A percentile compares a stretch with the other conserved stretches of the same genome.
These are phyloP conservation scores for Reticulitermes lucifugus DNA, from an alignment of 2,888 invertebrate species.

Conservation along the genomic window DNA sequence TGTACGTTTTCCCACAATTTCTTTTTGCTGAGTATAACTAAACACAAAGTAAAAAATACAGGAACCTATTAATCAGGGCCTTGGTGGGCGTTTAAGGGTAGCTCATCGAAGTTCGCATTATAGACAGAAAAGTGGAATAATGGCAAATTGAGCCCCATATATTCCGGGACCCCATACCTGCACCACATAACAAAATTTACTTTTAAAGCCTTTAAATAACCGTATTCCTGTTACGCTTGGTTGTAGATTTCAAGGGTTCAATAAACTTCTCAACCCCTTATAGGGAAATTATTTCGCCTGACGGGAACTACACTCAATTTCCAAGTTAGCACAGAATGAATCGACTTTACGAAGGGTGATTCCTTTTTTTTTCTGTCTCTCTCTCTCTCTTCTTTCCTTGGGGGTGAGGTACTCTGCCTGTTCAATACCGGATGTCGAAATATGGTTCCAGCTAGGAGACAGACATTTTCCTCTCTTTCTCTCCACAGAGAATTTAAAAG, in stretches of 20 bases:
- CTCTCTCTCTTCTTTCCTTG: not conserved
- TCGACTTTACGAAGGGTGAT: slow-evolving; percentile 28
- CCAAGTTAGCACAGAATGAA: slow-evolving; percentile 29
- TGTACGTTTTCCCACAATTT: no score
- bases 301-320: slow-evolving; percentile 40
- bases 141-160: no score
- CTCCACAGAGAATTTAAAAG: slow-evolving; percentile 9
- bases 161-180: no score
- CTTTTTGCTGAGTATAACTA: no score
- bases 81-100: no score
- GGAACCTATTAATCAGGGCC: no score
- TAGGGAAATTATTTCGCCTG: not conserved
- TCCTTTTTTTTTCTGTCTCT: not conserved
- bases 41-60: no score
- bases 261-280: not conserved
- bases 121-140: no score
- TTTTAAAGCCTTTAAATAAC: not conserved
- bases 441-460: slow-evolving; percentile 14
- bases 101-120: no score
- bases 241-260: not conserved
- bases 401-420: slow-evolving; percentile 18
- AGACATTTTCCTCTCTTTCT: not conserved
- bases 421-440: slow-evolving; percentile 33
- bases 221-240: not conserved
- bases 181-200: not conserved